These are phyloP conservation scores for Felis chaus DNA, from an alignment of 2,113 vertebrate genomes.

Conservation along the genomic window DNA sequence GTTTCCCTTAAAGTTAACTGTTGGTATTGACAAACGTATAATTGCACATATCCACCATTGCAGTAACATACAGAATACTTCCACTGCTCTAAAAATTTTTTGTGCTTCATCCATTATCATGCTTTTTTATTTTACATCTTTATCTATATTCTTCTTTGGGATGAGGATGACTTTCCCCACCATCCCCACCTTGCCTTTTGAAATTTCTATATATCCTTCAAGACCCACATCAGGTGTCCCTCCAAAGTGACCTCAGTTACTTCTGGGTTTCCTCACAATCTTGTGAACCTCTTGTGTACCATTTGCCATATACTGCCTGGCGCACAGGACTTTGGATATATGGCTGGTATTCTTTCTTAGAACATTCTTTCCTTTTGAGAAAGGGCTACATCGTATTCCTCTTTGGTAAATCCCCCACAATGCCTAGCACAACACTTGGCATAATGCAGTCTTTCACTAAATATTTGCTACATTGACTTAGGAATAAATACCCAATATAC, in stretches of 20 bases:
- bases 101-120: not conserved
- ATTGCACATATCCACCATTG: not conserved
- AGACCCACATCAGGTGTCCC: not conserved
- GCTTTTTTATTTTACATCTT: not conserved
- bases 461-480: not conserved
- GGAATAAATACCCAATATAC: not conserved
- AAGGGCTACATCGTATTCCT: not conserved
- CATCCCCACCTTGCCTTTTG: not conserved
- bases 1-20: not conserved
- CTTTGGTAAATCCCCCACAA: not conserved
- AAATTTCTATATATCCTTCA: not conserved
- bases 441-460: not conserved
- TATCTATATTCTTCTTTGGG: not conserved
- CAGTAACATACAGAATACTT: too few species aligned
- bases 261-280: not conserved
- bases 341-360: not conserved
- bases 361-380: not conserved
- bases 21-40: not conserved
- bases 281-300: not conserved
- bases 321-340: not conserved
- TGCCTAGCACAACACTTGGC: not conserved
- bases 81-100: not conserved
- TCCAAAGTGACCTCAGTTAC: not conserved
- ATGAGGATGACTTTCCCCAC: not conserved
- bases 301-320: not conserved